Percentiles rank a stretch among this genome's conserved stretches.
phyloP scores from a whole-genome alignment of 2,797 vertebrate genomes.

The Botia kubotai region DNA sequence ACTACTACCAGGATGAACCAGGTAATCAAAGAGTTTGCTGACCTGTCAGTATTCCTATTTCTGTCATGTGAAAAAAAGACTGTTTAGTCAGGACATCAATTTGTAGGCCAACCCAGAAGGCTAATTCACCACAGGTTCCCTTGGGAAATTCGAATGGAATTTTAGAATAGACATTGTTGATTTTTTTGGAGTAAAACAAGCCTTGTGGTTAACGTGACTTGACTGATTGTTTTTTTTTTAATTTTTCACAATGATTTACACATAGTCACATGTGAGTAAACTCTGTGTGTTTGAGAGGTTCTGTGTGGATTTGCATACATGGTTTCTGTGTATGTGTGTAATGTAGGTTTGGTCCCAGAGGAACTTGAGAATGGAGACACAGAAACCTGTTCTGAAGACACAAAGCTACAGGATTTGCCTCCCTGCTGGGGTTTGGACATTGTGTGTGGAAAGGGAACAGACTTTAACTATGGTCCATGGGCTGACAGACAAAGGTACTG shows the following conservation, averaged over 20 bases:
- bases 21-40: conserved; percentile 73
- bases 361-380: conserved; percentile 86
- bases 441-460: conserved; percentile 97
- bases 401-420: conserved; percentile 94
- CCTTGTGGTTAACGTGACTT: not conserved
- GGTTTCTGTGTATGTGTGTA: conserved; percentile 24
- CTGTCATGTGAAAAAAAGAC: no score
- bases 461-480: conserved; percentile 99
- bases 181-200: not conserved
- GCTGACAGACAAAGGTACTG: conserved; percentile 93
- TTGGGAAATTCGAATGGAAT: not conserved
- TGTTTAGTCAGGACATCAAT: not conserved
- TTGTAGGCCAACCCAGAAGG: not conserved
- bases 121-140: not conserved
- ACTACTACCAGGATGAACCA: conserved; percentile 98
- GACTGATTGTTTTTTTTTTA: not conserved
- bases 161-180: not conserved
- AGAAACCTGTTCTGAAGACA: conserved; percentile 85
- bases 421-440: conserved; percentile 98
- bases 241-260: no score
- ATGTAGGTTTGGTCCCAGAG: conserved; percentile 89
- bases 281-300: conserved; percentile 19
- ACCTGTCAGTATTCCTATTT: not conserved
- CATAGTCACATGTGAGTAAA: no score
- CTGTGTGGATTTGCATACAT: not conserved